These are phyloP conservation scores for Sturnira hondurensis DNA, from an alignment of 2,113 vertebrate genomes.

Conservation along the genomic window DNA sequence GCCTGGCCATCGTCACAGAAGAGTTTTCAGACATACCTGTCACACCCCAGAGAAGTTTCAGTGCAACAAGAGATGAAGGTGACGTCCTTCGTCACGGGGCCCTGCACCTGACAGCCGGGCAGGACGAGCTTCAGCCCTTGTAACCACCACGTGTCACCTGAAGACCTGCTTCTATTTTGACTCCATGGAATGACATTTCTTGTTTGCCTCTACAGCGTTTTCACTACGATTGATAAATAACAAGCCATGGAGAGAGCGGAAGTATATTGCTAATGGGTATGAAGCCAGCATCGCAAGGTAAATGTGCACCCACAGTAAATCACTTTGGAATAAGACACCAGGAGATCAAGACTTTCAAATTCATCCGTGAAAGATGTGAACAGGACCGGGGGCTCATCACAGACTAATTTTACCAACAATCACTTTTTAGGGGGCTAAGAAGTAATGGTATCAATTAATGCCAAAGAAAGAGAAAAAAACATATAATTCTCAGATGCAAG, in stretches of 20 bases:
- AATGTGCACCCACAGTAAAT: no score
- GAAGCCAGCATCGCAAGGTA: not conserved
- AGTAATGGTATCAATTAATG: not conserved
- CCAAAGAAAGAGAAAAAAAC: not conserved
- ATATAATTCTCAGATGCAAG: no score
- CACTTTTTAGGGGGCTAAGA: not conserved
- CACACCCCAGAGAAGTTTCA: not conserved
- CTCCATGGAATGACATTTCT: not conserved
- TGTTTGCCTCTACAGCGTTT: not conserved
- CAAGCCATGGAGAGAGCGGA: not conserved
- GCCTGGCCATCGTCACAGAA: not conserved
- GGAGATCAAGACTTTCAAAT: not conserved
- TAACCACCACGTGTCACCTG: not conserved
- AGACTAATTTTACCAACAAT: not conserved
- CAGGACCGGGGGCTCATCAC: not conserved
- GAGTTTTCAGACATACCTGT: not conserved
- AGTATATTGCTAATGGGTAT: not conserved
- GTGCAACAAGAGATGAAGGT: not conserved
- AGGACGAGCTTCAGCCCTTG: not conserved
- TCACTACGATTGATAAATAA: not conserved
- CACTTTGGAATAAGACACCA: no score
- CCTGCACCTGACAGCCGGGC: not conserved
- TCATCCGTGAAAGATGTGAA: not conserved
- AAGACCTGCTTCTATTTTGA: not conserved
- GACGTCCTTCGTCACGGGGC: rapidly evolving